Percentiles rank a stretch among this genome's conserved stretches.
phyloP scores from a whole-genome alignment of 2,797 vertebrate genomes.

The Cossypha dichroa region DNA sequence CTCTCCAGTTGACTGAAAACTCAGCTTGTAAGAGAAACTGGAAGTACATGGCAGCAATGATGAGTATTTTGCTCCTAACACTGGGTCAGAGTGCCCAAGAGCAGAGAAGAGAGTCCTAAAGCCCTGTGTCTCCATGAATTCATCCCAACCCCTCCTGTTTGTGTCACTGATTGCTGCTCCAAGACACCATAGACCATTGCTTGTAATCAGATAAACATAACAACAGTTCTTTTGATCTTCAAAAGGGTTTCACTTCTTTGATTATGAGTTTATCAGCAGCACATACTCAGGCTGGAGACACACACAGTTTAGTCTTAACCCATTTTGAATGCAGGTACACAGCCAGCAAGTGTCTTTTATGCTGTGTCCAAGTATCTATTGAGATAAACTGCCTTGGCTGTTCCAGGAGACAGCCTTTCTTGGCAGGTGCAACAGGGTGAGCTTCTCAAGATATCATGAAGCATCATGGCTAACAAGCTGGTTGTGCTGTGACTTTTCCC shows the following conservation, averaged over 20 bases:
- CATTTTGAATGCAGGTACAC: neutral
- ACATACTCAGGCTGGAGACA: neutral
- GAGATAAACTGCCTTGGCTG: constrained; percentile 9
- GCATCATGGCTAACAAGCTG: neutral
- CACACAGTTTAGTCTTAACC: neutral
- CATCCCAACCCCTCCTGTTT: neutral
- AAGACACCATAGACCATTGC: neutral
- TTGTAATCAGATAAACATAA: neutral
- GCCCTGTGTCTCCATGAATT: neutral
- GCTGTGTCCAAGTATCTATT: neutral
- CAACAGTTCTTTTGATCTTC: constrained; percentile 44
- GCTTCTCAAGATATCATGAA: neutral
- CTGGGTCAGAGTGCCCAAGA: neutral
- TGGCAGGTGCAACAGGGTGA: neutral
- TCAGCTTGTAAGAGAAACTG: neutral
- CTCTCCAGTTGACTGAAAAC: neutral
- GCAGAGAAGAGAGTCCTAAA: neutral
- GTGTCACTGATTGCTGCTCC: neutral
- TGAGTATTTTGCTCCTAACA: neutral
- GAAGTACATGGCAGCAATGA: neutral
- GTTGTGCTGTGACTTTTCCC: neutral
- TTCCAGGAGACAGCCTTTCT: neutral
- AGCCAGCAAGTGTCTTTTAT: neutral
- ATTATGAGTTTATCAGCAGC: constrained; percentile 31
- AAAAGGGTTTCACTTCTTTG: constrained; percentile 16